Evolutionary conservation across 2,888 invertebrate genomes (phyloP).

Genomic region (Pantelozetes paolii): DNA sequence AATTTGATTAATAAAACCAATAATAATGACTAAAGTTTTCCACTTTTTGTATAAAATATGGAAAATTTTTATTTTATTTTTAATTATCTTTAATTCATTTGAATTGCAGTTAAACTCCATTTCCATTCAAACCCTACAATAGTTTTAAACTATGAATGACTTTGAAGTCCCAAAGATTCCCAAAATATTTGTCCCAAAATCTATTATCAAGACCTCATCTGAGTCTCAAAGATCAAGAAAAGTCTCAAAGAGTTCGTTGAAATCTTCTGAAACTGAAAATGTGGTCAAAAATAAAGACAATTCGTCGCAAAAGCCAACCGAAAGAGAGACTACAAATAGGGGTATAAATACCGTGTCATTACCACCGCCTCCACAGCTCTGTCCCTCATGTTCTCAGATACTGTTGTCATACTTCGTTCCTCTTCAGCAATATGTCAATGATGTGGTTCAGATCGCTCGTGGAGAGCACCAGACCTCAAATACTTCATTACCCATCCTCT

Average conservation of each 20-base stretch:
- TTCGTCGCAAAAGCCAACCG: background rate
- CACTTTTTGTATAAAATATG: no score
- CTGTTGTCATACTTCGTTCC: slow-evolving; percentile 39
- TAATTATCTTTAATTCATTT: no score
- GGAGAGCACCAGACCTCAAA: background rate
- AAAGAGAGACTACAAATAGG: background rate
- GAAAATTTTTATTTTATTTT: no score
- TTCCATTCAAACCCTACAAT: no score
- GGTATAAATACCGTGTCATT: background rate
- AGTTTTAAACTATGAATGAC: background rate
- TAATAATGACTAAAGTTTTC: no score
- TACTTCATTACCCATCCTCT: background rate
- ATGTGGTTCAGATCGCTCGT: slow-evolving; percentile 26
- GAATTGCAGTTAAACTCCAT: no score
- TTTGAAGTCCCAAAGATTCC: slow-evolving; percentile 33
- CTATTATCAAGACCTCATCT: background rate
- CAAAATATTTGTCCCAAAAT: slow-evolving; percentile 23
- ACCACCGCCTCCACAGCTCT: slow-evolving; percentile 16
- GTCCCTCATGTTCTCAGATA: slow-evolving; percentile 40
- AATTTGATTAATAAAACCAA: no score
- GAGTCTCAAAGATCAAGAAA: background rate
- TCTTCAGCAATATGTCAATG: slow-evolving; percentile 38
- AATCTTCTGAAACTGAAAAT: background rate
- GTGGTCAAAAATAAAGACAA: background rate
- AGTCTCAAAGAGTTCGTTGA: background rate